Conservation (phyloP, 2,888 invertebrate genomes). For the Dyspetes luteomarginatus region DNA sequence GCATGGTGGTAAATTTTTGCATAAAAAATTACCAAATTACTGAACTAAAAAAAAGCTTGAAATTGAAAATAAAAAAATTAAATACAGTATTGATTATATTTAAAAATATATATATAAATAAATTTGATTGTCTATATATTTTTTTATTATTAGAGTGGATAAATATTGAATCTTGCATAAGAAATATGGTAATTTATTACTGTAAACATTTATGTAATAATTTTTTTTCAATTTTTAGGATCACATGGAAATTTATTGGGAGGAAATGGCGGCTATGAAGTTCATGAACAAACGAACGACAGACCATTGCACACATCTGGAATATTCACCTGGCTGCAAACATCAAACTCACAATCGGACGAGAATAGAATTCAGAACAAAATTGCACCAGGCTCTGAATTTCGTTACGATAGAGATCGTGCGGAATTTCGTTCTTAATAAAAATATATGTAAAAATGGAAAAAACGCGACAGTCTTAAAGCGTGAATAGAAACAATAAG, state of each 20-base stretch:
- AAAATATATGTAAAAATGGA: conserved; percentile 2
- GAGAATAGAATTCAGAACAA: conserved; percentile 64
- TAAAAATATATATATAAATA: not conserved
- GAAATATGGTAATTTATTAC: not conserved
- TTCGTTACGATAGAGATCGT: conserved; percentile 9
- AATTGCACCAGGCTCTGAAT: conserved; percentile 63
- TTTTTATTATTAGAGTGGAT: not conserved
- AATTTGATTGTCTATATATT: not conserved
- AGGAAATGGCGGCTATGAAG: conserved; percentile 71
- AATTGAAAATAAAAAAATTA: not conserved
- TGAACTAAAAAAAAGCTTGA: not conserved
- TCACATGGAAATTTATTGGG: conserved; percentile 22
- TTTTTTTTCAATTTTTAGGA: conserved; percentile 16
- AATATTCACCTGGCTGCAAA: conserved; percentile 62
- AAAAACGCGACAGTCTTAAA: not conserved
- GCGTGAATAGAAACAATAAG: conserved; percentile 23
- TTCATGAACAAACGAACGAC: conserved; percentile 75
- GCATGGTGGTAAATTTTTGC: conserved; percentile 54
- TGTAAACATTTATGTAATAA: not conserved
- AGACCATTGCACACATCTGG: conserved; percentile 34
- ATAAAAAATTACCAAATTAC: not conserved
- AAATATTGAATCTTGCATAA: not conserved
- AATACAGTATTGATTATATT: too few species aligned
- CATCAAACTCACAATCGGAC: conserved; percentile 17
- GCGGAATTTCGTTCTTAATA: conserved; percentile 19